These are phyloP conservation scores for Crocidura indochinensis DNA, from an alignment of 2,797 vertebrate species.

Conservation along the genomic window DNA sequence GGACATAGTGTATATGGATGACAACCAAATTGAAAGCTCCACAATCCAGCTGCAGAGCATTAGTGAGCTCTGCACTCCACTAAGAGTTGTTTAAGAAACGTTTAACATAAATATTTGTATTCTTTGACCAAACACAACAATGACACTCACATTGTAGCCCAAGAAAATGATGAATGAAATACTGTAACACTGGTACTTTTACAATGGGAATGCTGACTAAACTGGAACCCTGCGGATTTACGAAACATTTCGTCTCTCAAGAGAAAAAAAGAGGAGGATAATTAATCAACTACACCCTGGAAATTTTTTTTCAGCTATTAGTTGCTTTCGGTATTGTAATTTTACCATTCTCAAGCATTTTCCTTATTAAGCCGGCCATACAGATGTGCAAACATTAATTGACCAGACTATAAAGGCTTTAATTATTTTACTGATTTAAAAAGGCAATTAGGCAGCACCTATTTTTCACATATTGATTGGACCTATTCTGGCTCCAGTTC, in stretches of 20 bases:
- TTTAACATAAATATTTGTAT: constrained; percentile 82
- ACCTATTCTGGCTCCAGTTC: constrained; percentile 54
- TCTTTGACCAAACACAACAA: constrained; percentile 75
- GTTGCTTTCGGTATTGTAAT: constrained; percentile 50
- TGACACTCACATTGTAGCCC: constrained; percentile 56
- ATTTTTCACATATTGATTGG: constrained; percentile 73
- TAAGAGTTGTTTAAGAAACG: constrained; percentile 72
- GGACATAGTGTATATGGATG: constrained; percentile 15
- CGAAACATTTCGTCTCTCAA: constrained; percentile 65
- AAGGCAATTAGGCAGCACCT: constrained; percentile 73
- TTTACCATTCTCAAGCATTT: constrained; percentile 74
- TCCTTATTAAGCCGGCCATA: constrained; percentile 75
- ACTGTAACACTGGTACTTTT: constrained; percentile 50
- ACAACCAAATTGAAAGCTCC: constrained; percentile 48
- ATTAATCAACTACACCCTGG: constrained; percentile 74
- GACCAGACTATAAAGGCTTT: constrained; percentile 71
- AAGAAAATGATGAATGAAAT: constrained; percentile 81
- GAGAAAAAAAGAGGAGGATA: constrained; percentile 54
- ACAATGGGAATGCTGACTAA: constrained; percentile 74
- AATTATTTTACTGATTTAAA: constrained; percentile 73
- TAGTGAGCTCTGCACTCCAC: constrained; percentile 59
- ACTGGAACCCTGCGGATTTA: constrained; percentile 7
- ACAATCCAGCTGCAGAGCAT: constrained; percentile 73
- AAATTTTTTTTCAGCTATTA: constrained; percentile 43
- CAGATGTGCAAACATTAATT: constrained; percentile 73